These are phyloP conservation scores for Australoheros scitulus DNA, from an alignment of 2,113 vertebrate species.

Conservation along the genomic window DNA sequence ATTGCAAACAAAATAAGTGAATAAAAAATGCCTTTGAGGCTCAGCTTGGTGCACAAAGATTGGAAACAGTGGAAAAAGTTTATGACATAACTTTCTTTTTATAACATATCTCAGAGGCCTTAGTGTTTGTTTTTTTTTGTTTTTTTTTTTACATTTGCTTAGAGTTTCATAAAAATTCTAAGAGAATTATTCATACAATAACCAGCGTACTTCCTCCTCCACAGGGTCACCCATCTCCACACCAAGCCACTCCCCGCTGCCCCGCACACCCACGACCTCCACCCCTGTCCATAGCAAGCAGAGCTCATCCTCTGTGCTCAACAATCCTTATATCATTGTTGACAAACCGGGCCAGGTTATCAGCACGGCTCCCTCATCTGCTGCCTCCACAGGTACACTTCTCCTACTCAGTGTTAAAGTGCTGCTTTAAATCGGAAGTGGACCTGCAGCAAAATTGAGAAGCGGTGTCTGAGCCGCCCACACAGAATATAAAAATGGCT, in stretches of 20 bases:
- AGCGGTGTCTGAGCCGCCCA: constrained; percentile 41
- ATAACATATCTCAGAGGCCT: not conserved
- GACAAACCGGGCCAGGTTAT: constrained; percentile 91
- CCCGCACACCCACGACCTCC: constrained; percentile 89
- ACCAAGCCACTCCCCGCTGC: constrained; percentile 94
- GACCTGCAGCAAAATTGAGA: constrained; percentile 15
- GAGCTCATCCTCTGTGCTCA: constrained; percentile 85
- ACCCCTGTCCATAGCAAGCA: constrained; percentile 92
- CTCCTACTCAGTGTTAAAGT: constrained; percentile 24
- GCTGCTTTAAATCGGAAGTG: constrained; percentile 20
- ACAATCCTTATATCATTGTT: constrained; percentile 88
- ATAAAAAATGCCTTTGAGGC: not conserved
- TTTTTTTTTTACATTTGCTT: not conserved
- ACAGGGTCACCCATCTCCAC: constrained; percentile 97
- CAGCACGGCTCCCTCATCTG: constrained; percentile 81
- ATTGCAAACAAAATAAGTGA: not conserved
- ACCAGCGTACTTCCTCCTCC: not conserved
- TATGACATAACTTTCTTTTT: not conserved
- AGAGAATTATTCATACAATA: not conserved
- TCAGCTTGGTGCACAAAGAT: not conserved
- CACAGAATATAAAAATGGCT: constrained; percentile 26
- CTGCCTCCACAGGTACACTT: constrained; percentile 76
- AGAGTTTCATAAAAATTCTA: not conserved
- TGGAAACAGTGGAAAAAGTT: not conserved
- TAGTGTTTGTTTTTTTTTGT: not conserved